phyloP scores from a whole-genome alignment of 2,797 vertebrate species.

The Neopelma chrysocephalum region DNA sequence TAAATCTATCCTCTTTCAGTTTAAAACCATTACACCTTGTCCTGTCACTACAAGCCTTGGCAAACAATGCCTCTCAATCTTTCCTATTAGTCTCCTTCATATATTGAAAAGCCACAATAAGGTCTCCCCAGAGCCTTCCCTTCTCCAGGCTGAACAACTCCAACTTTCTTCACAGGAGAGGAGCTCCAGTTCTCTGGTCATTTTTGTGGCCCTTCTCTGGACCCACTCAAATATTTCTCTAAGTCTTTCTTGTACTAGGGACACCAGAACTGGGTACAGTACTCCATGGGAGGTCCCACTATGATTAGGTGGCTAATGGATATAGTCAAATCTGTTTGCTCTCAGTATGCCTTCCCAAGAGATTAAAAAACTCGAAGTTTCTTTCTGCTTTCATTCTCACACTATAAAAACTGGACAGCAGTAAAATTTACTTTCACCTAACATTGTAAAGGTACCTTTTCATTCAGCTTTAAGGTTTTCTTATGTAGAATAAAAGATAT shows the following conservation, averaged over 20 bases:
- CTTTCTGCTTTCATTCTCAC: neutral
- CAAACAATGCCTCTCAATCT: neutral
- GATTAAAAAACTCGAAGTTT: neutral
- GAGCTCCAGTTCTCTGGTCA: neutral
- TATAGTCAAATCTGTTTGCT: neutral
- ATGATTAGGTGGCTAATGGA: neutral
- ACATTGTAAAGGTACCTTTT: neutral
- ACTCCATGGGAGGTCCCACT: neutral
- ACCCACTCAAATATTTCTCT: neutral
- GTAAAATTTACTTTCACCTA: neutral
- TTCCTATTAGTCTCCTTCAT: neutral
- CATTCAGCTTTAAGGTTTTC: neutral
- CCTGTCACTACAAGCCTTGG: neutral
- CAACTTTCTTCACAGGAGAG: neutral
- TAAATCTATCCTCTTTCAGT: neutral
- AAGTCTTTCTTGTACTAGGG: neutral
- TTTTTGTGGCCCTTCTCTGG: neutral
- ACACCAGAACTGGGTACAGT: neutral
- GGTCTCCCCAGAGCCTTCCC: neutral
- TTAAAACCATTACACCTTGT: neutral
- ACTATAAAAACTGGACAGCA: neutral
- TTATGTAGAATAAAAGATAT: neutral
- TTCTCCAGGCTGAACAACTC: neutral
- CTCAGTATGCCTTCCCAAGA: neutral
- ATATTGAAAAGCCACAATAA: neutral